A percentile compares a stretch with the other conserved stretches of the same genome.
Evolutionary conservation across 2,113 vertebrate species (phyloP).

Genomic region (Amia ocellicauda): DNA sequence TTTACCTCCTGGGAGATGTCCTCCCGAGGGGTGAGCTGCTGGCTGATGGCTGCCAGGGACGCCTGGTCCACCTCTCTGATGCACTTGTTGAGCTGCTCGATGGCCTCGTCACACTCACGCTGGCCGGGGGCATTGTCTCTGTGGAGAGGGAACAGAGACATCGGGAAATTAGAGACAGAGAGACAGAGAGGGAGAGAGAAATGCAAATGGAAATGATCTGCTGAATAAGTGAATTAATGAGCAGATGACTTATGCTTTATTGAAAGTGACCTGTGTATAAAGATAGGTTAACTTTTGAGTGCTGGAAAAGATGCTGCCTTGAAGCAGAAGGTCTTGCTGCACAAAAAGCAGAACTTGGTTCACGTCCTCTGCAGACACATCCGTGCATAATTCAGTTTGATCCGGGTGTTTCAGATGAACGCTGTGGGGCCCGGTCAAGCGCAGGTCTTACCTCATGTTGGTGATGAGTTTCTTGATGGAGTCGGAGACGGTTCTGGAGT

Average conservation of each 20-base stretch:
- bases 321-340: too few species aligned
- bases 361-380: too few species aligned
- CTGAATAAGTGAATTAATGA: not conserved
- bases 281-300: too few species aligned
- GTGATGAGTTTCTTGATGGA: slow-evolving; percentile 98
- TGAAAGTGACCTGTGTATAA: not conserved
- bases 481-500: slow-evolving; percentile 93
- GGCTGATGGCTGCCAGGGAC: slow-evolving; percentile 91
- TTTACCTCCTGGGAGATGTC: slow-evolving; percentile 93
- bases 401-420: too few species aligned
- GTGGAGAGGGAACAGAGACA: slow-evolving; percentile 5
- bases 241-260: not conserved
- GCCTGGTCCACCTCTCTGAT: slow-evolving; percentile 94
- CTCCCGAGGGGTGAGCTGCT: slow-evolving; percentile 86
- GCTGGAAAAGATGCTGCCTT: too few species aligned
- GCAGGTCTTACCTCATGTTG: slow-evolving; percentile 85
- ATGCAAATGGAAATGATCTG: not conserved
- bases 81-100: slow-evolving; percentile 85
- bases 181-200: too few species aligned
- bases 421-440: too few species aligned
- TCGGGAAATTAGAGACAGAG: not conserved
- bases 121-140: slow-evolving; percentile 97
- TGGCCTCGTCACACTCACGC: slow-evolving; percentile 89
- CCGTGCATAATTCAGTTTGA: too few species aligned
- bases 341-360: too few species aligned